These are phyloP conservation scores for Mastomys natalensis DNA, from an alignment of 2,113 vertebrate genomes.

Conservation along the genomic window DNA sequence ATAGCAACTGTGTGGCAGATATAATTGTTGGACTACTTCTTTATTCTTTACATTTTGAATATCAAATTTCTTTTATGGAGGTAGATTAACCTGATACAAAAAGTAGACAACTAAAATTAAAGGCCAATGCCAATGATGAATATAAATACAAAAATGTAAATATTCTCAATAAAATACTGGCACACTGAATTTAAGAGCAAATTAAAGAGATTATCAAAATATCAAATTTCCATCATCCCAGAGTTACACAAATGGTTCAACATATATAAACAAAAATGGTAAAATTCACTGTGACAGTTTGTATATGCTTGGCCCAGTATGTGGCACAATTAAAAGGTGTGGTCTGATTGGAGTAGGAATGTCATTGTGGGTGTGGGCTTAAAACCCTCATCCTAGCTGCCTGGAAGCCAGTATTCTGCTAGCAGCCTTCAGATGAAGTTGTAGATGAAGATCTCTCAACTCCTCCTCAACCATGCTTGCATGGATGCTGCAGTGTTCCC, in stretches of 20 bases:
- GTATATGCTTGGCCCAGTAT: too few species aligned
- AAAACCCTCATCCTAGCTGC: too few species aligned
- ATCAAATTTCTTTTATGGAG: background rate
- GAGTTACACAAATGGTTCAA: background rate
- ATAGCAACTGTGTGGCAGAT: background rate
- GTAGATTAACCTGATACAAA: background rate
- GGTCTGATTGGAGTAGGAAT: too few species aligned
- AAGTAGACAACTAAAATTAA: background rate
- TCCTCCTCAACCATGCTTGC: too few species aligned
- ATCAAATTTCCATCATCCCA: background rate
- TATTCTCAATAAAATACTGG: background rate
- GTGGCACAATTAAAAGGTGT: too few species aligned
- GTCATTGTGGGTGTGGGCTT: too few species aligned
- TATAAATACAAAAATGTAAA: background rate
- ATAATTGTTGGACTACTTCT: too few species aligned
- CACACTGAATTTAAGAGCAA: background rate
- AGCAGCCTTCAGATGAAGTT: too few species aligned
- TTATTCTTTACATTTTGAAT: background rate
- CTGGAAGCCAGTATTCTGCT: too few species aligned
- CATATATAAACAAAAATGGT: background rate
- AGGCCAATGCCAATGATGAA: background rate
- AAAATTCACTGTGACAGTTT: background rate
- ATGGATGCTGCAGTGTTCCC: too few species aligned
- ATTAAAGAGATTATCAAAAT: background rate
- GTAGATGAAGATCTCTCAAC: too few species aligned